phyloP scores from a whole-genome alignment of 2,888 invertebrate genomes.

The Lasius platythorax region DNA sequence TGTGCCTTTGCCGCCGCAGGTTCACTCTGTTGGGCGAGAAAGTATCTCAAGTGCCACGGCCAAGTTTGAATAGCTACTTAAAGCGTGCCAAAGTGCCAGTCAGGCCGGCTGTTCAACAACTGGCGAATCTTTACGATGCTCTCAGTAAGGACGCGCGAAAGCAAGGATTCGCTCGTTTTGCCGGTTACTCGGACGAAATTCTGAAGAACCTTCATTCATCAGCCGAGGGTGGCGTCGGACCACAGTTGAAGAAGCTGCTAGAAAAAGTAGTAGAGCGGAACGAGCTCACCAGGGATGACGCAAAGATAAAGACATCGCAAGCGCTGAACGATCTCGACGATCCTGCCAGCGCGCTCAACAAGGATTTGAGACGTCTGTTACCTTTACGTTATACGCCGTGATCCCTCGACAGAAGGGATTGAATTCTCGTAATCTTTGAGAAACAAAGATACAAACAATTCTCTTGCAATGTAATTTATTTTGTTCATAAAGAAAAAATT shows the following conservation, averaged over 20 bases:
- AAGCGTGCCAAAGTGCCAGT: constrained; percentile 87
- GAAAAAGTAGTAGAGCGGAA: constrained; percentile 88
- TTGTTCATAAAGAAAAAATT: not conserved
- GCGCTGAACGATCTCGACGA: constrained; percentile 88
- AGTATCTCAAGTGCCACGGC: constrained; percentile 81
- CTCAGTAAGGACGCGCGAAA: constrained; percentile 90
- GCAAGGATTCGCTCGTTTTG: constrained; percentile 88
- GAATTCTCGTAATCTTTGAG: not conserved
- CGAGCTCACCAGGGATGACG: constrained; percentile 88
- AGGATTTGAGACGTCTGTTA: constrained; percentile 88
- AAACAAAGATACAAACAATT: not conserved
- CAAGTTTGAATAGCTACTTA: constrained; percentile 82
- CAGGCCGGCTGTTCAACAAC: constrained; percentile 88
- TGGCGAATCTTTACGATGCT: constrained; percentile 89
- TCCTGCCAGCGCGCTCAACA: constrained; percentile 87
- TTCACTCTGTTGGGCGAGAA: constrained; percentile 82
- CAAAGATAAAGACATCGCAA: constrained; percentile 87
- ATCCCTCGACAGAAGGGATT: not conserved
- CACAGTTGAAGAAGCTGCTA: constrained; percentile 88
- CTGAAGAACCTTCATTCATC: constrained; percentile 87
- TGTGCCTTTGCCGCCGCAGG: constrained; percentile 62
- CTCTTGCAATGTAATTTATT: not conserved
- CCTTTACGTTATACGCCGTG: constrained; percentile 86
- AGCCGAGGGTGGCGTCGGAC: constrained; percentile 88
- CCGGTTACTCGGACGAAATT: constrained; percentile 89